Evolutionary conservation across 2,888 invertebrate species (phyloP).

Genomic region (Drosophila suboccidentalis): DNA sequence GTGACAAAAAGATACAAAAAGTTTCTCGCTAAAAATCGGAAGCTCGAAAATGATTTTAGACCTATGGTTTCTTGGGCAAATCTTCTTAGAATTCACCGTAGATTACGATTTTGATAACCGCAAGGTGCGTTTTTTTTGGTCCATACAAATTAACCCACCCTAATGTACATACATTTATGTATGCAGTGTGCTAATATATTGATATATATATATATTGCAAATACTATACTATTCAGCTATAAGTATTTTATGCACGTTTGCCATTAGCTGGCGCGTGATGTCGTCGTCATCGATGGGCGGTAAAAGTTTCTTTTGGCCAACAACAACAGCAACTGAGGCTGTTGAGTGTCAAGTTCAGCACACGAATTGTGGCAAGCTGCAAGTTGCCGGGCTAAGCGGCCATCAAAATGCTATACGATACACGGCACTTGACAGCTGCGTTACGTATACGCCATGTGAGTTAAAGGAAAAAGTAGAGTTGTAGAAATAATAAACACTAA

Average conservation of each 20-base stretch:
- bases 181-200: background rate
- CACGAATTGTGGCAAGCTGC: conserved; percentile 31
- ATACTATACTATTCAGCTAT: conserved; percentile 26
- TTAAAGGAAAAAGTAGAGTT: background rate
- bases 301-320: conserved; percentile 36
- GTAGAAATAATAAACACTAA: background rate
- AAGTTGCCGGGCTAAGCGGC: conserved; percentile 53
- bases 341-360: conserved; percentile 64
- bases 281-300: conserved; percentile 57
- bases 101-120: no score
- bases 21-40: no score
- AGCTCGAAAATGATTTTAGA: no score
- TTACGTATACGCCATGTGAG: conserved; percentile 40
- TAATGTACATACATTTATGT: conserved; percentile 6
- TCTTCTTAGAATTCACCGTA: no score
- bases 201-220: conserved; percentile 3
- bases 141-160: no score
- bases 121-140: no score
- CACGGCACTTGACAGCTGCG: conserved; percentile 46
- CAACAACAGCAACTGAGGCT: conserved; percentile 9
- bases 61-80: no score
- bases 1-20: no score
- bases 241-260: conserved; percentile 63
- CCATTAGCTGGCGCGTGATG: conserved; percentile 66
- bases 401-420: conserved; percentile 53